Evolutionary conservation across 1,140 invertebrate species (phyloP), one percentile per base, ranked within the genome.

Genomic region (Tetragonula clypearis): DNA sequence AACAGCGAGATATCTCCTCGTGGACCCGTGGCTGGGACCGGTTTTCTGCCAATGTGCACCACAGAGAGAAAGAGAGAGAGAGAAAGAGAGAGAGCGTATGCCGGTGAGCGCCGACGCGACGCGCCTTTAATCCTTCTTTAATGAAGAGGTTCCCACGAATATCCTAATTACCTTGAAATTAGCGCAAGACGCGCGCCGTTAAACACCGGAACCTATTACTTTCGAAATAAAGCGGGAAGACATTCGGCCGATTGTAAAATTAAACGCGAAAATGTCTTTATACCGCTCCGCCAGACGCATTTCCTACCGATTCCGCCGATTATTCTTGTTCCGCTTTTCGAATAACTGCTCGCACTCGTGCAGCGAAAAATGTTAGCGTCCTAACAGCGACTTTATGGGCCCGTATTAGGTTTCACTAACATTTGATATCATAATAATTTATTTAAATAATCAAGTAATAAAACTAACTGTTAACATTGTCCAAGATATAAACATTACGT

Each of bases 81-180:
- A 49, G 41, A 49, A 8, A 49, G 41, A 49, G 41, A 49, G 41
- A 41, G 41, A 41, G 41, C 0, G 4, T 0, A 49, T 0, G 60
- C 23, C 23, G 60, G 60, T 12, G n/a, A n/a, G 23, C 30, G 49
- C 26, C 23, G 65, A 68, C 66, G 41, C 68, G 68, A 23, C 19
- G 35, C 19, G 12, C 41, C 69, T 49, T 72, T 72, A 72, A 72
- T 72, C 73, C 75, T 71, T 53, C 62, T 84, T 84, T 90, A 90
- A 90, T 89, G 69, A 87, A 90, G 65, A 81, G 79, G 53, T 87
- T 90, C 87, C 75, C 85, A 89, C 88, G 80, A 84, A 86, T 84
- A 87, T 89, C 74, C 87, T 84, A 90, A 88, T 90, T 90, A 82
- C 73, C 87, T 41, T 76, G 80, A 78, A 86, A 86, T 89, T 80